Evolutionary conservation across 2,797 vertebrate genomes (phyloP), one percentile per base, ranked within the genome.

Genomic region (Lepilemur septentrionalis): DNA sequence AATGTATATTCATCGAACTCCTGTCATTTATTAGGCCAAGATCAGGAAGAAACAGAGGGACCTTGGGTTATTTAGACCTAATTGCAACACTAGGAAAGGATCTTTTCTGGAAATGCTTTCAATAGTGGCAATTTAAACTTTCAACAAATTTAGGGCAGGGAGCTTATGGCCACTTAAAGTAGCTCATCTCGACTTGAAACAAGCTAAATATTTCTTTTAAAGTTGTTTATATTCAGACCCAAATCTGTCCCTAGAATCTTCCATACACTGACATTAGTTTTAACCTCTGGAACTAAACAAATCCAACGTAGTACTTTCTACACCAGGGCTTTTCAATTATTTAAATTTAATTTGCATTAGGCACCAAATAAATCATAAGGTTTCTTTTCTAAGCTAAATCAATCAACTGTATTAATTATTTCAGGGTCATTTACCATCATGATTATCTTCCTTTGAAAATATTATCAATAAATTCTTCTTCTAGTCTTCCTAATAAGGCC

Each of bases 311-410:
- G 87, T 69, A 8, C 13, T 84, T 48, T 82, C 70, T n/a, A 55
- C 0, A 10, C 1, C 15, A 82, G 20, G 23, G 41, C 13, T 88
- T 41, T 88, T 78, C 38, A 87, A 89, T 63, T 82, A 85, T 79
- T 81, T 96, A 88, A 86, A 63, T 67, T 72, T 89, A 61, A 81
- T 85, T 94, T 93, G 90, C 23, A 78, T 73, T 91, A 48, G 14
- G 23, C 57, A 67, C 15, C 3, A 57, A 76, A 38, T 67, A 35
- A 10, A 73, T 7, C 22, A 70, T 30, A 65, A 41, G 32, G 38
- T 61, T 78, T 81, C 59, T 94, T 93, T 94, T 65, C 57, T 18
- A 89, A 43, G 20, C 38, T 81, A 32, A 48, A 78, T 61, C 1
- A 78, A 83, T 63, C 17, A 80, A 69, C 52, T 38, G 63, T 30